Evolutionary conservation across 2,797 vertebrate species (phyloP).

Genomic region (Stomatorhinus walkeri): DNA sequence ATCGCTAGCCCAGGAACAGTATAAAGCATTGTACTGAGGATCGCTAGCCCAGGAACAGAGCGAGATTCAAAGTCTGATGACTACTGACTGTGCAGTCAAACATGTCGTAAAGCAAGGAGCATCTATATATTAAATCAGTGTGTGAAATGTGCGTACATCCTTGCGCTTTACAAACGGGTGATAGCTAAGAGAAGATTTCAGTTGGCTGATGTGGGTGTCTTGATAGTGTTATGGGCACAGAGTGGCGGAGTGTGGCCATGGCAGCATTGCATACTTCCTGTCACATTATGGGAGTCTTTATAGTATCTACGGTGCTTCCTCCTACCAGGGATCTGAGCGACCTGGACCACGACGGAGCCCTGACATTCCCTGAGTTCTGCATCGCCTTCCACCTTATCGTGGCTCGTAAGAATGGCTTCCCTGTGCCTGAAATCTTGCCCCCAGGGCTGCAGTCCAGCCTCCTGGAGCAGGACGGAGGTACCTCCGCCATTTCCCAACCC

Average conservation of each 20-base stretch:
- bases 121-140: neutral
- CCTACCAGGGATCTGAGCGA: conserved; percentile 84
- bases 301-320: neutral
- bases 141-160: neutral
- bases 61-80: neutral
- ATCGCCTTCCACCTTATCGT: conserved; percentile 93
- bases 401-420: conserved; percentile 90
- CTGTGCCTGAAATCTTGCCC: conserved; percentile 79
- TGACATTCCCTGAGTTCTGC: conserved; percentile 86
- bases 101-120: neutral
- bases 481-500: neutral
- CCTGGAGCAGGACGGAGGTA: conserved; percentile 51
- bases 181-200: neutral
- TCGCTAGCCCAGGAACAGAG: neutral
- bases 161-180: neutral
- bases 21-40: too few relatives aligned
- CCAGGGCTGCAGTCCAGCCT: conserved; percentile 66
- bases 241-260: neutral
- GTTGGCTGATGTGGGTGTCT: neutral
- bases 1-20: neutral
- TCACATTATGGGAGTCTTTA: neutral
- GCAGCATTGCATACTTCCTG: neutral
- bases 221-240: neutral
- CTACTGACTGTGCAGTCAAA: neutral
- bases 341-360: conserved; percentile 84